Evolutionary conservation across 2,797 vertebrate species (phyloP).

Genomic region (Myoxocephalus aenaeus): DNA sequence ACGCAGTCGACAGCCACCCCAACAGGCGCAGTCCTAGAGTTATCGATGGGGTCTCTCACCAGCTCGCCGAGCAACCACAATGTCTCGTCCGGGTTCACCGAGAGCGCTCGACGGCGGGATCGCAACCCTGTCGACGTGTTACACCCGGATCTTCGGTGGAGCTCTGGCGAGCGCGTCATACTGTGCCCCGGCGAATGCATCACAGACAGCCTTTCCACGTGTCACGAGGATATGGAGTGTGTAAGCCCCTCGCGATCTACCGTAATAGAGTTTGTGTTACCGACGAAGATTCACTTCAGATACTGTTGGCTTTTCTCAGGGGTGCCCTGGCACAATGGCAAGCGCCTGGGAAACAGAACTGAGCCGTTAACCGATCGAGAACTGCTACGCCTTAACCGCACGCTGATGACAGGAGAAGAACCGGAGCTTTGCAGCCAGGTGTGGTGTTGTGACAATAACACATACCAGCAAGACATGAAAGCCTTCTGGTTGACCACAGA

Average conservation of each 20-base stretch:
- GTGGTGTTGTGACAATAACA: too few species aligned
- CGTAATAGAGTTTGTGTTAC: slow-evolving; percentile 5
- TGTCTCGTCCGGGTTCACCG: not conserved
- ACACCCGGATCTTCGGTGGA: not conserved
- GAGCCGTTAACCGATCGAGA: too few species aligned
- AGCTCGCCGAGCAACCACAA: not conserved
- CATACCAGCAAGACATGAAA: too few species aligned
- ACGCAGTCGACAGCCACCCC: not conserved
- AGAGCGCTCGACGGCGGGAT: not conserved
- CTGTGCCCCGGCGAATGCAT: not conserved
- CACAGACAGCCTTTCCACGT: not conserved
- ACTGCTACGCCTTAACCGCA: too few species aligned
- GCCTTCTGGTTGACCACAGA: too few species aligned
- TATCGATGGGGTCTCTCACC: not conserved
- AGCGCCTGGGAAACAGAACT: too few species aligned
- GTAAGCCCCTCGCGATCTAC: not conserved
- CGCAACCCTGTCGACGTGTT: too few species aligned
- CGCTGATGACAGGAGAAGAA: too few species aligned
- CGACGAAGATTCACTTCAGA: slow-evolving; percentile 5
- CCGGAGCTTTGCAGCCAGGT: too few species aligned
- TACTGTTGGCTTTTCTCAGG: too few species aligned
- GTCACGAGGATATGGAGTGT: not conserved
- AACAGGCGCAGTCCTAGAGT: not conserved
- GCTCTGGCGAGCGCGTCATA: too few species aligned
- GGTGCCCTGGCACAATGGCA: too few species aligned